Evolutionary conservation across 1,140 invertebrate species (phyloP).

Genomic region (Lasaia peninsularis): DNA sequence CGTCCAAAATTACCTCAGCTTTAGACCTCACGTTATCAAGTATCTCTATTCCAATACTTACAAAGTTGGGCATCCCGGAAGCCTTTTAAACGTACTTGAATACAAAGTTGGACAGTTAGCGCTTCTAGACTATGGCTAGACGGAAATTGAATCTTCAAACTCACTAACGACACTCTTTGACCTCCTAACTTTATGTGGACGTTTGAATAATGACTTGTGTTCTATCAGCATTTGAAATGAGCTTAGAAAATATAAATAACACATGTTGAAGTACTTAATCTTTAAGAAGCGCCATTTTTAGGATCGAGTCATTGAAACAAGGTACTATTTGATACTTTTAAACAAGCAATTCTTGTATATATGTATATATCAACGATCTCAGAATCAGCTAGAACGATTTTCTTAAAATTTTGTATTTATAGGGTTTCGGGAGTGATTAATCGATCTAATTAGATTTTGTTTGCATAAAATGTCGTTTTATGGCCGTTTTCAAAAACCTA

Average conservation of each 20-base stretch:
- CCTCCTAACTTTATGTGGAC: conserved; percentile 14
- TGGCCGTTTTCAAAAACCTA: too few species aligned
- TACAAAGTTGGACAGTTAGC: conserved; percentile 37
- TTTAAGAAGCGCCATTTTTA: too few species aligned
- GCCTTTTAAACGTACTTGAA: conserved; percentile 27
- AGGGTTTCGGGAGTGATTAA: too few species aligned
- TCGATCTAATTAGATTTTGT: too few species aligned
- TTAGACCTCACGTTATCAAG: conserved; percentile 1
- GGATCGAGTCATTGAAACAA: too few species aligned
- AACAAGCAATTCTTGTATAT: too few species aligned
- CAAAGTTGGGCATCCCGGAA: conserved; percentile 25
- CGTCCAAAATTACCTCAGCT: not conserved
- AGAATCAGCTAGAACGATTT: too few species aligned
- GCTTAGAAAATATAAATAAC: not conserved
- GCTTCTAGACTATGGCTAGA: conserved; percentile 29
- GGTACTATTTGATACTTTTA: too few species aligned
- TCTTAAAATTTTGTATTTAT: too few species aligned
- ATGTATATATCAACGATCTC: too few species aligned
- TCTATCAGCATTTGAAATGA: not conserved
- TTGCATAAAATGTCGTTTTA: too few species aligned
- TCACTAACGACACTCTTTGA: conserved; percentile 25
- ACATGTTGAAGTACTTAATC: too few species aligned
- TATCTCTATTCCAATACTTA: conserved; percentile 19
- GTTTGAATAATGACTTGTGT: conserved; percentile 17
- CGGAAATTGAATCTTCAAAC: conserved; percentile 39